phyloP scores from a whole-genome alignment of 2,113 vertebrate species.

The Helogale parvula region DNA sequence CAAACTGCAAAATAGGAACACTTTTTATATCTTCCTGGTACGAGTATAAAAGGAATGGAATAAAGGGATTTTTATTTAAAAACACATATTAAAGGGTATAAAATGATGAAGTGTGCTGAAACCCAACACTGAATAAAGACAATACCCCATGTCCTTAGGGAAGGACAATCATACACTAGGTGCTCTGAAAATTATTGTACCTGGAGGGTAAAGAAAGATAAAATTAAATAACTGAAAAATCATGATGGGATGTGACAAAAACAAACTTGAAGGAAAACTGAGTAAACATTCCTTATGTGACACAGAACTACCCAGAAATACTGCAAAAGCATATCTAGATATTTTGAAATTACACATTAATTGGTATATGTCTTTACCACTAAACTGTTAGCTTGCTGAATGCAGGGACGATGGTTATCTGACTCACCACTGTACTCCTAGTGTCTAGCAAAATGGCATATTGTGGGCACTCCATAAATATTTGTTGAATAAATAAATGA shows the following conservation, averaged over 20 bases:
- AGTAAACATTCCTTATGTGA: background rate
- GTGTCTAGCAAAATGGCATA: background rate
- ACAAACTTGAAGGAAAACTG: background rate
- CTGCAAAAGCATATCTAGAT: background rate
- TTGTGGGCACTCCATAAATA: background rate
- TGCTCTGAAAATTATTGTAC: background rate
- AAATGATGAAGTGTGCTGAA: background rate
- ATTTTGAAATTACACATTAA: slow-evolving; percentile 5
- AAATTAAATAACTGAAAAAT: background rate
- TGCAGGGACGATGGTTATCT: background rate
- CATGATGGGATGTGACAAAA: background rate
- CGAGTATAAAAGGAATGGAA: background rate
- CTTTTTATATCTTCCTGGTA: background rate
- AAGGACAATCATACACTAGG: background rate
- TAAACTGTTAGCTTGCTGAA: background rate
- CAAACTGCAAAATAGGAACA: background rate
- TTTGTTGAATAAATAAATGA: background rate
- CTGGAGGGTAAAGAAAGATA: background rate
- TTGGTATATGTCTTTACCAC: background rate
- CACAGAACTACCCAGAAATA: background rate
- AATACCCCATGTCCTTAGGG: background rate
- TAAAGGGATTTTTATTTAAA: background rate
- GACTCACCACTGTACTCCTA: background rate
- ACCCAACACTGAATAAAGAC: slow-evolving; percentile 13
- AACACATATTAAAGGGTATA: background rate